These are phyloP conservation scores for Pelobates cultripes DNA, from an alignment of 2,797 vertebrate genomes.

Conservation along the genomic window DNA sequence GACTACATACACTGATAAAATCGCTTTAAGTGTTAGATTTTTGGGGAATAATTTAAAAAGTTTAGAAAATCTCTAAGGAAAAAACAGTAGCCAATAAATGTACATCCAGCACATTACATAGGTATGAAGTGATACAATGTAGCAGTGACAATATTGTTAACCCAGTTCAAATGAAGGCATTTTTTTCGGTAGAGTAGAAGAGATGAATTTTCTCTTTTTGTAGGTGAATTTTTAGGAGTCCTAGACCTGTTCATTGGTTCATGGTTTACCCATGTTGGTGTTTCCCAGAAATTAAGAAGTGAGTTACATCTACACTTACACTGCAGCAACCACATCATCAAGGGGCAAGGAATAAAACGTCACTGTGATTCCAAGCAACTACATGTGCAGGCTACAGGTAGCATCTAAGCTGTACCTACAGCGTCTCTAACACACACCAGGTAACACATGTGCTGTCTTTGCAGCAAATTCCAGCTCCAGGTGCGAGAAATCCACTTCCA, in stretches of 20 bases:
- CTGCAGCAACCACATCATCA: constrained; percentile 14
- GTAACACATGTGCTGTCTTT: constrained; percentile 55
- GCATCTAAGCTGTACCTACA: constrained; percentile 33
- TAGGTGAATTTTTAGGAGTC: constrained; percentile 9
- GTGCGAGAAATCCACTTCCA: constrained; percentile 46
- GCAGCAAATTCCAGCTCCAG: constrained; percentile 47
- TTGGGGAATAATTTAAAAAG: too few relatives aligned
- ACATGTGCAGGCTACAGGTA: constrained; percentile 39
- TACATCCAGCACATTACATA: too few relatives aligned
- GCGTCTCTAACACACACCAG: constrained; percentile 25
- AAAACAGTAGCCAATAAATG: too few relatives aligned
- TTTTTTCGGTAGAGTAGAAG: too few relatives aligned
- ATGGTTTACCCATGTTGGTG: constrained; percentile 3
- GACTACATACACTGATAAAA: too few relatives aligned
- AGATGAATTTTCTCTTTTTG: constrained; percentile 1
- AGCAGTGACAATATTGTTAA: too few relatives aligned
- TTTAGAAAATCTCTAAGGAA: too few relatives aligned
- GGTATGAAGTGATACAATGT: too few relatives aligned
- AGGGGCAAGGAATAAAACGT: constrained; percentile 12
- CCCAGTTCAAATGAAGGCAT: too few relatives aligned
- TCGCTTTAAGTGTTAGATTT: too few relatives aligned
- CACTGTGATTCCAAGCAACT: constrained; percentile 10
- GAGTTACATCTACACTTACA: constrained; percentile 27
- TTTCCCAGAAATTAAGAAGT: constrained; percentile 7
- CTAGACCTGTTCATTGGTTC: background rate